phyloP scores from a whole-genome alignment of 2,113 vertebrate genomes.

The Pangasianodon gigas region DNA sequence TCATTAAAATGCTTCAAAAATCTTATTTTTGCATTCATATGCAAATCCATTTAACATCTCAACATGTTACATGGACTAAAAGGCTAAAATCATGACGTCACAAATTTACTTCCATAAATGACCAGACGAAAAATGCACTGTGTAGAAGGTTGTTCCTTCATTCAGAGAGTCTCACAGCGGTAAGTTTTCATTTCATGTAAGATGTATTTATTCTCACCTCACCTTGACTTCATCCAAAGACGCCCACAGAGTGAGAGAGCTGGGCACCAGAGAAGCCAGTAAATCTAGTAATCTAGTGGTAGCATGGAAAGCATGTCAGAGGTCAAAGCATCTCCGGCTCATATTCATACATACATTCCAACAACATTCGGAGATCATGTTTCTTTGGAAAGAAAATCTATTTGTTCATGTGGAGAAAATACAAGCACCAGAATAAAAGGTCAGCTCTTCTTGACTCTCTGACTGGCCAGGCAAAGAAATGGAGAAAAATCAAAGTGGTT shows the following conservation, averaged over 20 bases:
- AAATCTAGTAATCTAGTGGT: not conserved
- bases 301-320: not conserved
- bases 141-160: not conserved
- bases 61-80: not conserved
- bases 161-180: not conserved
- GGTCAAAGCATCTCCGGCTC: not conserved
- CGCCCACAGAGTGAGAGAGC: not conserved
- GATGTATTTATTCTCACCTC: not conserved
- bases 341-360: not conserved
- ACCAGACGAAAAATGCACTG: not conserved
- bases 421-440: not conserved
- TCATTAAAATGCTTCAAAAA: not conserved
- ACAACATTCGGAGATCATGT: not conserved
- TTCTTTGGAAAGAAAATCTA: not conserved
- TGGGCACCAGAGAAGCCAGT: not conserved
- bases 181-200: not conserved
- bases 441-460: constrained; percentile 25
- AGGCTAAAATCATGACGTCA: not conserved
- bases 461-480: constrained; percentile 5
- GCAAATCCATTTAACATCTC: not conserved
- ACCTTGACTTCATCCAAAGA: not conserved
- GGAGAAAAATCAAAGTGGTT: not conserved
- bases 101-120: not conserved
- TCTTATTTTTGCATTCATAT: not conserved
- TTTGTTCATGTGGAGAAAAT: constrained; percentile 1